These are phyloP conservation scores for Saguinus midas DNA, from an alignment of 2,113 vertebrate genomes.

Conservation along the genomic window DNA sequence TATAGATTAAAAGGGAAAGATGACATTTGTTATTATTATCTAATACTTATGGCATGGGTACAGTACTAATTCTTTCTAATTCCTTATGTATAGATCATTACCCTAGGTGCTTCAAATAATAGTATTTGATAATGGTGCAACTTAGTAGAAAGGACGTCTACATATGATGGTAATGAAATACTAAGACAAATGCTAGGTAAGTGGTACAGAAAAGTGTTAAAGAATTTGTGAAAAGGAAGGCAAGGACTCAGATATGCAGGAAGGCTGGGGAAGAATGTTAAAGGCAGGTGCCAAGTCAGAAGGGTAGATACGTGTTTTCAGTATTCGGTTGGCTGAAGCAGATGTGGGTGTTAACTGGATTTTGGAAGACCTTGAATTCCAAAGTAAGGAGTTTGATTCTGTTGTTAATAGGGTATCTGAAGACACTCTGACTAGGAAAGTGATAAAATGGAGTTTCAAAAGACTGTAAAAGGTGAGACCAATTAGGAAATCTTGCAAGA, in stretches of 20 bases:
- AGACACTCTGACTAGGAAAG: slow-evolving; percentile 13
- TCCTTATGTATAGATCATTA: background rate
- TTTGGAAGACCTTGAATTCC: background rate
- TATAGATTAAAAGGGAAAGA: background rate
- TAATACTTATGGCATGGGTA: background rate
- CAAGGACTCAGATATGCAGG: background rate
- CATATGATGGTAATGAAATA: background rate
- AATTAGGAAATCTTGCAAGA: background rate
- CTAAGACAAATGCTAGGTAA: background rate
- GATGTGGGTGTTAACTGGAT: background rate
- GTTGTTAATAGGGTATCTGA: background rate
- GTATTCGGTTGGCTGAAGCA: background rate
- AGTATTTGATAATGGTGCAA: background rate
- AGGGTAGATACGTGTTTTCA: background rate
- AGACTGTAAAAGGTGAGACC: background rate
- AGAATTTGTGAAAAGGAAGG: slow-evolving; percentile 7
- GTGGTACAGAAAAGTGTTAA: background rate
- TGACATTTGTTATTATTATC: background rate
- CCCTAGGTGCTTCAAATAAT: background rate
- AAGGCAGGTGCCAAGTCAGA: background rate
- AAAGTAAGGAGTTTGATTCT: background rate
- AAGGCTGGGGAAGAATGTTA: background rate
- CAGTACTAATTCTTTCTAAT: background rate
- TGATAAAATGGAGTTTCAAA: background rate
- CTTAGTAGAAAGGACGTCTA: background rate